These are phyloP conservation scores for Melinopterus prodromus DNA, from an alignment of 2,888 invertebrate species.

Conservation along the genomic window DNA sequence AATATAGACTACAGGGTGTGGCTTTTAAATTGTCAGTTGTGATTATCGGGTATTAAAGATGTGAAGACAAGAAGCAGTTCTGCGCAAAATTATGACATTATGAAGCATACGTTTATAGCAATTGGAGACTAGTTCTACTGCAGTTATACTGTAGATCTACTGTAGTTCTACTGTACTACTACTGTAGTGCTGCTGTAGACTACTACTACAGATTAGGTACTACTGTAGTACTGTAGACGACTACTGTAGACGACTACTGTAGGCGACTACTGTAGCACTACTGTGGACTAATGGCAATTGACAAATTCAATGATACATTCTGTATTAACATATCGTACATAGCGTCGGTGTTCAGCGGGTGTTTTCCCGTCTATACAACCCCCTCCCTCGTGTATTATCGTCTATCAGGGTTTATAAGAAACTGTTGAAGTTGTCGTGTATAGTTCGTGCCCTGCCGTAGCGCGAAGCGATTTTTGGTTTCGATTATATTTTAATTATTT, in stretches of 20 bases:
- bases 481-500: neutral
- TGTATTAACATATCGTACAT: slow-evolving; percentile 17
- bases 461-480: neutral
- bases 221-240: no score
- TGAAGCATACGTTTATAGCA: no score
- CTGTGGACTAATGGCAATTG: neutral
- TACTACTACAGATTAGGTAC: no score
- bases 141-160: no score
- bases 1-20: neutral
- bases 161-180: no score
- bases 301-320: neutral
- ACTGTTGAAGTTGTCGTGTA: neutral
- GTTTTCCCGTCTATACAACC: slow-evolving; percentile 10
- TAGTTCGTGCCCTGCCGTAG: neutral
- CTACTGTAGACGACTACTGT: neutral
- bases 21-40: neutral
- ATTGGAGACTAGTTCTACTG: no score
- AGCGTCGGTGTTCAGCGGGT: slow-evolving; percentile 21
- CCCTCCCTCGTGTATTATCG: slow-evolving; percentile 10
- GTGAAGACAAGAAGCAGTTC: no score
- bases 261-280: neutral
- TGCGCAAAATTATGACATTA: no score
- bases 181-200: no score
- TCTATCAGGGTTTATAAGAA: neutral
- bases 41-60: no score